Percentiles rank a stretch among this genome's conserved stretches.
These are phyloP conservation scores for Lysandra bellargus DNA, from an alignment of 2,888 invertebrate genomes.

Conservation along the genomic window DNA sequence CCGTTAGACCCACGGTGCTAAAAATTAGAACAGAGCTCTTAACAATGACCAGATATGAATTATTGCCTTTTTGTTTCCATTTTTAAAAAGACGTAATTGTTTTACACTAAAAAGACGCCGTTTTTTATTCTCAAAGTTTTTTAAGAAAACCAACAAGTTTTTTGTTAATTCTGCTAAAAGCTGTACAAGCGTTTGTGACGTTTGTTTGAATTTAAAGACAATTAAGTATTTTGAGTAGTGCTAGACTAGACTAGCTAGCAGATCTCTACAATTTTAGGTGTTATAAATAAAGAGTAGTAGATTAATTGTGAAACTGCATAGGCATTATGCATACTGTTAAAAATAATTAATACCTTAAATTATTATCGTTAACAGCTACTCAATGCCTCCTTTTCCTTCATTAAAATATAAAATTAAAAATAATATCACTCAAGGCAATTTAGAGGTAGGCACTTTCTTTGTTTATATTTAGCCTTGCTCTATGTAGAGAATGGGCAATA, in stretches of 20 bases:
- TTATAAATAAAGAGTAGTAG: no score
- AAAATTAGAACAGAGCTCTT: slow-evolving; percentile 69
- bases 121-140: slow-evolving; percentile 36
- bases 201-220: background rate
- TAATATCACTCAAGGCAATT: background rate
- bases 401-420: background rate
- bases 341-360: no score
- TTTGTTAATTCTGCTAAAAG: background rate
- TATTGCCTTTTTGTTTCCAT: slow-evolving; percentile 57
- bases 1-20: slow-evolving; percentile 67
- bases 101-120: slow-evolving; percentile 42
- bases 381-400: background rate
- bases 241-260: no score
- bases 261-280: no score
- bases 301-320: no score
- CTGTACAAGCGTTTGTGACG: background rate
- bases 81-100: slow-evolving; percentile 30
- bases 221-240: no score
- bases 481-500: no score
- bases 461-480: no score
- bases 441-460: no score
- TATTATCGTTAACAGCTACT: background rate
- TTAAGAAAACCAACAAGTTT: slow-evolving; percentile 36
- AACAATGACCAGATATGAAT: slow-evolving; percentile 70
- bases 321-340: no score